Evolutionary conservation across 2,888 invertebrate genomes (phyloP), one percentile per base, ranked within the genome.

Genomic region (Acronicta aceris): DNA sequence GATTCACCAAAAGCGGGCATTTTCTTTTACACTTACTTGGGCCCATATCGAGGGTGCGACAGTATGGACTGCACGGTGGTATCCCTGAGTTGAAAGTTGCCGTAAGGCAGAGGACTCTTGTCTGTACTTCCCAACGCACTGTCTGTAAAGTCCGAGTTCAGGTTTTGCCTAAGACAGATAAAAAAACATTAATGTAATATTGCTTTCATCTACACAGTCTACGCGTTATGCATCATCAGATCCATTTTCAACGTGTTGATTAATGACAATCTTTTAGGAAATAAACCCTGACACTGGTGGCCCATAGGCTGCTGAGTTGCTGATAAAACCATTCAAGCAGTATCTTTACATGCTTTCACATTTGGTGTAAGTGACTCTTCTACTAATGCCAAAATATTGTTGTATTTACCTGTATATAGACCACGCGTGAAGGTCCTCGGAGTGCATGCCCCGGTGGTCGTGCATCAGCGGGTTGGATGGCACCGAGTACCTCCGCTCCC

Each of bases 401-500:
- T 30, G 0, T 48, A 54, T 54, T 50, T 21, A 97, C 97, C 97
- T 97, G 95, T 98, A 98, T 88, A 99, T 99, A 75, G 98, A 98
- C 99, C 99, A 99, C 64, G 98, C 98, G 89, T 99, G 98, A 65
- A 99, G 95, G 89, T 98, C 98, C 88, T 98, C 98, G 53, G 97
- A 98, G 78, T 98, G 97, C 87, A 97, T 97, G 68, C 96, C 97
- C 69, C 97, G 96, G 63, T 97, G 97, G 86, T 95, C 96, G 88
- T 95, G 95, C 77, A 95, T 89, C 72, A 95, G 90, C 60, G 97
- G 96, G 89, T 97, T 97, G 78, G 97, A 97, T 30, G 98, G 98
- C 87, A 98, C 98, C 55, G 98, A 98, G 94, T 98, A 98, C 86
- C 98, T 96, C 81, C 98, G 95, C 93, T 98, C 98, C 78, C 95